Evolutionary conservation across 2,797 vertebrate genomes (phyloP), one percentile per base, ranked within the genome.

Genomic region (Pipistrellus kuhlii): DNA sequence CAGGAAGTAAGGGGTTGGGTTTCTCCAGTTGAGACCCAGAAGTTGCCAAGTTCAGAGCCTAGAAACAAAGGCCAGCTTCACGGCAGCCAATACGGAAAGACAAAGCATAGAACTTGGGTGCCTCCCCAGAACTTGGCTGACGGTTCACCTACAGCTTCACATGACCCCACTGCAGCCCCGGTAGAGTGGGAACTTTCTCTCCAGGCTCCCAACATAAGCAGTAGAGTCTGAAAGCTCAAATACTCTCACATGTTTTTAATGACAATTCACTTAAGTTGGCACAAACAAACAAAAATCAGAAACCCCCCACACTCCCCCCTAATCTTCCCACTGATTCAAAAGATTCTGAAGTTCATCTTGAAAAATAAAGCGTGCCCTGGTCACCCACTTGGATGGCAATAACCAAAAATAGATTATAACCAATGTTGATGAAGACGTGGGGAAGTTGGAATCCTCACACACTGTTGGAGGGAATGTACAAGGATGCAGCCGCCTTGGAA

Each of bases 331-430:
- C 2, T 57, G 13, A 86, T 75, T 91, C 23, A 53, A 85, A 53
- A 92, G 44, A 66, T 82, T 77, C 48, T 82, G 21, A 82, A 44
- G 35, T 55, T 83, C 44, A 69, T 13, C 27, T 25, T 27, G 32
- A 80, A 62, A 66, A 69, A 72, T 25, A 35, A 72, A 84, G 78
- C 1, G 2, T 2, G 10, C 62, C 30, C 62, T n/a, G 30, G 62
- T 17, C 30, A 64, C 59, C 59, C 59, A 62, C 59, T 62, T 14
- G 59, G 59, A 14, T 14, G 59, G 44, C 66, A 84, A 64, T 32
- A 68, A 73, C 66, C 32, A 88, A 71, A 91, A 69, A 73, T 20
- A 83, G 76, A 27, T 9, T 69, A 72, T 69, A 77, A 92, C 32
- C 68, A 77, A 15, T 15, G 46, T 2, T 15, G 64, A 41, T 4